Conservation (phyloP, 2,888 invertebrate species). For the Drosophila pegasa region DNA sequence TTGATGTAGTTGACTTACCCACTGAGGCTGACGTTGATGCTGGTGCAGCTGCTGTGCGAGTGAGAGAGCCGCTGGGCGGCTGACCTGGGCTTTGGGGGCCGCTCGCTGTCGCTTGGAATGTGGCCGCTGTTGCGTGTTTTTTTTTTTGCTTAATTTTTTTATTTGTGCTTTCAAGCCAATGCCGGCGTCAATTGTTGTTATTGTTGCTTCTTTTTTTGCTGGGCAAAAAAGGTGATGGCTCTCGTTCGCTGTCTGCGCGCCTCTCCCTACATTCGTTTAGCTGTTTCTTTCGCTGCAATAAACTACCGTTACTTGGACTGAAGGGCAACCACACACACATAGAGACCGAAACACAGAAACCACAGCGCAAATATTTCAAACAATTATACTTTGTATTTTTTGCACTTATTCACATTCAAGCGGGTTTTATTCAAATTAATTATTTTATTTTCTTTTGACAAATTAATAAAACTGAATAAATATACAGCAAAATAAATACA, state of each 20-base stretch:
- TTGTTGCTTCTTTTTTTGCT: constrained; percentile 30
- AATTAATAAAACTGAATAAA: constrained; percentile 35
- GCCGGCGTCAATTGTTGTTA: constrained; percentile 43
- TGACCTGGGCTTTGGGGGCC: constrained; percentile 62
- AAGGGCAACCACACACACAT: constrained; percentile 45
- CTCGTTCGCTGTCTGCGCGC: constrained; percentile 33
- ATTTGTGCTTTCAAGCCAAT: constrained; percentile 39
- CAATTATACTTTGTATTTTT: constrained; percentile 49
- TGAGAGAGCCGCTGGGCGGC: constrained; percentile 33
- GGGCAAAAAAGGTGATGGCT: constrained; percentile 48
- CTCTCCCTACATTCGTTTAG: constrained; percentile 46
- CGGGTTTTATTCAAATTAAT: constrained; percentile 11
- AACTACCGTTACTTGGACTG: constrained; percentile 58
- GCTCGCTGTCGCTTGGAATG: constrained; percentile 52
- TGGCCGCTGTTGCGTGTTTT: constrained; percentile 28
- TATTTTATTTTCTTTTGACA: constrained; percentile 17
- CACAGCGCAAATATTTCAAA: constrained; percentile 41
- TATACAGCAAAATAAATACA: constrained; percentile 14
- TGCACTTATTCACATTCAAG: constrained; percentile 41
- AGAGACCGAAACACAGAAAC: constrained; percentile 4
- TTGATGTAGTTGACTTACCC: constrained; percentile 66
- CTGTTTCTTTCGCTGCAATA: constrained; percentile 54
- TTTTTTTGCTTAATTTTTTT: constrained; percentile 11
- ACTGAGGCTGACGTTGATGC: constrained; percentile 12
- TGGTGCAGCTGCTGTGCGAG: constrained; percentile 33